Conservation (phyloP, 2,797 vertebrate species). For the Sibirionetta formosa region DNA sequence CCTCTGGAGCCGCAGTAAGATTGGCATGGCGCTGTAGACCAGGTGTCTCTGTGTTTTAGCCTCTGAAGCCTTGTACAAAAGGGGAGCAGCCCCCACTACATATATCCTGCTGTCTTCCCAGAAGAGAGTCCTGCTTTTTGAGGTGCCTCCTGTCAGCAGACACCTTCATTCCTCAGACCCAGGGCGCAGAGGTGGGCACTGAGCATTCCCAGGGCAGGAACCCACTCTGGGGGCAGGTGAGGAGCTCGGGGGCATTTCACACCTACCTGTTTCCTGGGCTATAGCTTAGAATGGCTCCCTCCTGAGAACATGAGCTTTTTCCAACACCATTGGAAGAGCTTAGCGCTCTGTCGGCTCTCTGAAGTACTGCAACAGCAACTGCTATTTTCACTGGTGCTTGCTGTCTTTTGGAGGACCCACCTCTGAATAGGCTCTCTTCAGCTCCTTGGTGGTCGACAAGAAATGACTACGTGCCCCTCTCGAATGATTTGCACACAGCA, state of each 20-base stretch:
- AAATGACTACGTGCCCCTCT: neutral
- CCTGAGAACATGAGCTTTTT: neutral
- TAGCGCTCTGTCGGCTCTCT: neutral
- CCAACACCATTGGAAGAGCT: neutral
- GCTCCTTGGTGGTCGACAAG: neutral
- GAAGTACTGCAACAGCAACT: neutral
- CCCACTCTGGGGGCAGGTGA: neutral
- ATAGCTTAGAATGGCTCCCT: neutral
- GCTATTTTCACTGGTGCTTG: neutral
- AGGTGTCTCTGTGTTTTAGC: neutral
- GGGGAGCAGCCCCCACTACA: neutral
- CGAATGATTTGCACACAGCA: neutral
- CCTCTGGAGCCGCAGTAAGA: neutral
- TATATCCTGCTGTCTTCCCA: neutral
- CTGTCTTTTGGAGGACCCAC: neutral
- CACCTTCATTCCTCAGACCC: neutral
- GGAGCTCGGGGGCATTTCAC: neutral
- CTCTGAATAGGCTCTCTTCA: neutral
- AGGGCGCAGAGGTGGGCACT: rapidly evolving
- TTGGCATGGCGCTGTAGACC: neutral
- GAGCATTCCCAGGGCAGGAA: neutral
- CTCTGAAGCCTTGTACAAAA: neutral
- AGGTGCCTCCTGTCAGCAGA: neutral
- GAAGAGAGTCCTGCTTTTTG: neutral
- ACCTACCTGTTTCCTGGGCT: neutral